Evolutionary conservation across 2,888 invertebrate species (phyloP).

Genomic region (Flabesymbios commensalis): DNA sequence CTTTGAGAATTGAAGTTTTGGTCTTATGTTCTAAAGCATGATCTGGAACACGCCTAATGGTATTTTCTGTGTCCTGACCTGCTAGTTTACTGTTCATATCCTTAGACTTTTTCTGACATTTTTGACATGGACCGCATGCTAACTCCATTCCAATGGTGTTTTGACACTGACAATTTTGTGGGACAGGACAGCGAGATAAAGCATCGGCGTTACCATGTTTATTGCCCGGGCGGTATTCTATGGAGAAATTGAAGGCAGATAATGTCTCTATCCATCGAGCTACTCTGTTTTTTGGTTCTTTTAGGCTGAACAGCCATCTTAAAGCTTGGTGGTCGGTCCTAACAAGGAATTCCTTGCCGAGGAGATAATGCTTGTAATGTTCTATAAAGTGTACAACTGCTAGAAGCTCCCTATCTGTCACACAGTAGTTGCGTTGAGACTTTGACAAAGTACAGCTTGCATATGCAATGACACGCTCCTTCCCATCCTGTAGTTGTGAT

Average conservation of each 20-base stretch:
- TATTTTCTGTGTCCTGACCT: too few species aligned
- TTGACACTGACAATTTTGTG: constrained; percentile 1
- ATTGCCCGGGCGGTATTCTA: neutral
- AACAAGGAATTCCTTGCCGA: constrained; percentile 17
- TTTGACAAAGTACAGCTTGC: constrained; percentile 13
- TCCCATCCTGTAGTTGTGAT: constrained; percentile 19
- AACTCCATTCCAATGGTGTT: neutral
- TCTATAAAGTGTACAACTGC: constrained; percentile 19
- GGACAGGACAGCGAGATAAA: neutral
- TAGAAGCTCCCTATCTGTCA: constrained; percentile 20
- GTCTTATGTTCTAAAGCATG: too few species aligned
- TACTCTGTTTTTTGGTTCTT: constrained; percentile 18
- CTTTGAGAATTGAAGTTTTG: too few species aligned
- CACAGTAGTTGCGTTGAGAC: constrained; percentile 20
- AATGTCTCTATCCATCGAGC: constrained; percentile 5
- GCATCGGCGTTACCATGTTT: constrained; percentile 4
- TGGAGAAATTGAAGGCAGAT: neutral
- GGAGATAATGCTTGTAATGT: constrained; percentile 20
- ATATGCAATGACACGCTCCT: constrained; percentile 25
- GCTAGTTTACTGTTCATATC: neutral
- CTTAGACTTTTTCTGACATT: neutral
- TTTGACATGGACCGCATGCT: constrained; percentile 4
- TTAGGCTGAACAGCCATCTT: constrained; percentile 19
- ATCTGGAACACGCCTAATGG: too few species aligned
- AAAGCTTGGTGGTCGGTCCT: constrained; percentile 19